Evolutionary conservation across 2,888 invertebrate genomes (phyloP).

Genomic region (Drosophila macrothrix): DNA sequence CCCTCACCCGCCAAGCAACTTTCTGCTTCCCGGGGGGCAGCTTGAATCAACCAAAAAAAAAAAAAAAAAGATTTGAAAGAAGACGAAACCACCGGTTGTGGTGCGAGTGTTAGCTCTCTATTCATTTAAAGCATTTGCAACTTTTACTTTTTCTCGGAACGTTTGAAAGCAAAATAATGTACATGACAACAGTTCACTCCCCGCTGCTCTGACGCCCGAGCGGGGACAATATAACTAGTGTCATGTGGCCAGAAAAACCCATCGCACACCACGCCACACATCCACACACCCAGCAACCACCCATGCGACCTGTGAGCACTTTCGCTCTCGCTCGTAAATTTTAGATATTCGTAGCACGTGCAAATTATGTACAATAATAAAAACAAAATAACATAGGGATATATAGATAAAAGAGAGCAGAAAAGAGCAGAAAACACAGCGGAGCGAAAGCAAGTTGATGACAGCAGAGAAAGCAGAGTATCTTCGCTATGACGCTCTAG

Average conservation of each 20-base stretch:
- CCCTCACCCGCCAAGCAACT: not conserved
- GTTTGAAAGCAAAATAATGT: constrained; percentile 78
- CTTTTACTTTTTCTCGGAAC: constrained; percentile 70
- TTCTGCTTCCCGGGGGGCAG: constrained; percentile 48
- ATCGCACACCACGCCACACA: not conserved
- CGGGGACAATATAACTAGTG: constrained; percentile 54
- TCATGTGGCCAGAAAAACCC: constrained; percentile 40
- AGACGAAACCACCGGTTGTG: not conserved
- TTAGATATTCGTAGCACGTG: constrained; percentile 81
- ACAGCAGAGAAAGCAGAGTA: not conserved
- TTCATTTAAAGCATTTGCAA: constrained; percentile 73
- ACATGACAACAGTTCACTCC: constrained; percentile 62
- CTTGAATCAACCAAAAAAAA: constrained; percentile 29
- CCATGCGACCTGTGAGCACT: constrained; percentile 70
- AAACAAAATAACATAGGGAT: constrained; percentile 33
- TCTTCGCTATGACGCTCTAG: not conserved
- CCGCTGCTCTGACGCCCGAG: not conserved
- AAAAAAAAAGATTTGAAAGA: constrained; percentile 19
- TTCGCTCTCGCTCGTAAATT: constrained; percentile 73
- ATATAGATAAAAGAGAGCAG: constrained; percentile 3
- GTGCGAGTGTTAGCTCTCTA: constrained; percentile 12
- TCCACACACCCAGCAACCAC: constrained; percentile 13
- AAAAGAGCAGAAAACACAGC: not conserved
- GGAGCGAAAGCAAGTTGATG: constrained; percentile 3
- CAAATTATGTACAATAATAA: constrained; percentile 79